Evolutionary conservation across 2,888 invertebrate genomes (phyloP), one percentile per base, ranked within the genome.

Genomic region (Microctonus brassicae): DNA sequence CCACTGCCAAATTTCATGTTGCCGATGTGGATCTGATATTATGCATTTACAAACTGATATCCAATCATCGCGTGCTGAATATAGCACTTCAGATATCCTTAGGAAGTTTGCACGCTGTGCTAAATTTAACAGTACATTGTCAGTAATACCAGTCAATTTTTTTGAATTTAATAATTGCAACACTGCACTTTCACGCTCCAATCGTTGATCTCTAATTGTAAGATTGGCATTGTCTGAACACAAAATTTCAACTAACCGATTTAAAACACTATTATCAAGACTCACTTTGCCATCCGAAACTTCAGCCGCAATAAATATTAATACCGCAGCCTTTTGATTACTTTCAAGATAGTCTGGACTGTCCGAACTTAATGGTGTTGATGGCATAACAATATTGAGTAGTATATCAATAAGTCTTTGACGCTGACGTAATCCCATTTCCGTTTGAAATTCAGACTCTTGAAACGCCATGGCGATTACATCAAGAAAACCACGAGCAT

Each of bases 391-490:
- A 64, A 95, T 92, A 84, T 92, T 92, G 63, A 95, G 88, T 42
- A 96, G 88, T 82, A 96, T 94, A 82, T 95, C 93, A 39, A 95
- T 92, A 64, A 96, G 90, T 74, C 94, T 88, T 83, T 95, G 95
- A 66, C 94, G 90, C 83, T 94, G 93, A 26, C 92, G 89, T 61
- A 90, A 88, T 0, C 93, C 93, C 87, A 94, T 89, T 82, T 94
- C 93, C 11, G 93, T 91, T 29, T 91, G 90, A 83, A 95, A 95
- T 85, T 94, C 94, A 11, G 90, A 91, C 83, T 95, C 95, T 80
- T 94, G 94, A 88, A 96, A 96, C 55, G 95, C 95, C 85, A 96
- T 89, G 26, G 95, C 92, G 65, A 96, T 90, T 4, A 95, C 95
- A 86, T 96, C 96, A 52, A 96, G 89, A 78, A 95, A 95, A 83